Base-by-base conservation (phyloP, 2,797 vertebrate species). In the Brotula barbata region DNA sequence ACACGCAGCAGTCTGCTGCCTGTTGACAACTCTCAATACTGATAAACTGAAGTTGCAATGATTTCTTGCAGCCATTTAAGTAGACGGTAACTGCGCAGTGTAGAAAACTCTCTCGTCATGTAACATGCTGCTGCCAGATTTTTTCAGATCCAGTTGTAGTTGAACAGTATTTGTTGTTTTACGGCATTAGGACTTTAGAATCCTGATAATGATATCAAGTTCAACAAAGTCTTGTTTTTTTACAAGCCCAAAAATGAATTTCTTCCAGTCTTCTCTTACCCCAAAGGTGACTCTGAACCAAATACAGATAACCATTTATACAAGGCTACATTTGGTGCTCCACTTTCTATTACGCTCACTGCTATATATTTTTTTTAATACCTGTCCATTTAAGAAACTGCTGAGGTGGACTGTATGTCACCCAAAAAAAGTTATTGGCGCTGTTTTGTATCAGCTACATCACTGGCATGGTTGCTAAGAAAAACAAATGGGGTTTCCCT, bases 361-460 rank as follows among this genome's bases (percentile, higher is more conserved):
- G 7, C 48, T 50, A 3, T 40, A 36, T 52, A n/a, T n/a, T n/a
- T n/a, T n/a, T 62, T 80, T 57, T 63, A 40, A 67, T 28, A 44
- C 42, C 13, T 71, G 64, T 60, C 28, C 41, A 12, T 63, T 77
- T 71, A 44, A 47, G 15, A 59, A 75, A 66, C 73, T 37, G 7
- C 9, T 37, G 14, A 36, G 40, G n/a, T 37, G 17, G 54, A 13
- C 55, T 37, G 40, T 58, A 42, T 31, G 37, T 54, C 42, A 20
- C 44, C 20, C 61, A 42, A 43, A 71, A 53, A 61, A 49, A 31
- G 34, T 51, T 5, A 44, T 43, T n/a, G n/a, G 15, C 63, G 37
- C 62, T 57, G 46, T 80, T 61, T 66, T 50, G 16, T 23, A 23
- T 64, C 21, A 43, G 28, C 39, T 51, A 40, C 43, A 55, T 25